Evolutionary conservation across 1,140 invertebrate species (phyloP), one percentile per base, ranked within the genome.

Genomic region (Philopotamus ludificatus): DNA sequence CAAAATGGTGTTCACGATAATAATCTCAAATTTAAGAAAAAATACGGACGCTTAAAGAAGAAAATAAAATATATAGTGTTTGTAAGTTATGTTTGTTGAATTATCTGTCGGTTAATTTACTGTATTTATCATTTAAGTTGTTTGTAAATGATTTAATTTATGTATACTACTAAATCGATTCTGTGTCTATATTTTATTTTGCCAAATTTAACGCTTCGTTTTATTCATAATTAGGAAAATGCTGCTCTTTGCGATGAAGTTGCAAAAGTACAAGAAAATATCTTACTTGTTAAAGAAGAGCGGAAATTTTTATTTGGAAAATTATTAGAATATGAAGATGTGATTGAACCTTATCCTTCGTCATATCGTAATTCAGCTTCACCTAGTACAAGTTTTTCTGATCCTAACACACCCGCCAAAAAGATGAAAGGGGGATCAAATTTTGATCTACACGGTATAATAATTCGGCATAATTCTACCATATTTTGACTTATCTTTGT

Each of bases 191-290:
- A n/a, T 50, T 62, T 39, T 39, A 39, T 7, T 47, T 18, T 47
- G 16, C 15, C 16, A 10, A 18, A 47, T 12, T 16, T 8, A 9
- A 49, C n/a, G n/a, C n/a, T n/a, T n/a, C n/a, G n/a, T n/a, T n/a
- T n/a, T n/a, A n/a, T n/a, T n/a, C 68, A 74, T 77, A 16, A 28
- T 18, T 66, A 91, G 90, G 86, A 91, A 81, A 92, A 92, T 83
- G 86, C 89, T 42, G 86, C 89, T 1, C 71, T 92, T 2, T 90
- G 89, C 73, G 90, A 92, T 81, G 88, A 91, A 81, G 86, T 91
- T 25, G 83, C 87, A 2, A 77, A 85, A 71, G 81, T 89, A 42
- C 89, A 93, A 76, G 85, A 88, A 53, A 88, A 89, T 76, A 81
- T 91, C 28, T 76, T 86, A 41, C 75, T 85, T 18, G 84, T 85